These are phyloP conservation scores for Myopa testacea DNA, from an alignment of 2,888 invertebrate species.

Conservation along the genomic window DNA sequence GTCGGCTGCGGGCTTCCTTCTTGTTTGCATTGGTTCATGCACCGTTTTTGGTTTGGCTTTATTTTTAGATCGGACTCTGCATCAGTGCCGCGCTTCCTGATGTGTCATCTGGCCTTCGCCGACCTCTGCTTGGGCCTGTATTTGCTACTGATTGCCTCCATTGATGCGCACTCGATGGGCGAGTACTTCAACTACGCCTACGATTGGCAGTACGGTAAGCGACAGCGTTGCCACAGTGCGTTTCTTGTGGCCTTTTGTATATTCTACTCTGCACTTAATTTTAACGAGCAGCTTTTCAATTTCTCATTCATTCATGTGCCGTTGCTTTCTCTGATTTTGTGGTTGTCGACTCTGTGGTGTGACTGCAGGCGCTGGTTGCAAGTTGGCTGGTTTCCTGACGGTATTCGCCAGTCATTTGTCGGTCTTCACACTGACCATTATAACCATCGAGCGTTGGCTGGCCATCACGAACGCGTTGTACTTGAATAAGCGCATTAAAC, in stretches of 20 bases:
- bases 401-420: constrained; percentile 89
- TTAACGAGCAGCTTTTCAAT: background rate
- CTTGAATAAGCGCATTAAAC: constrained; percentile 81
- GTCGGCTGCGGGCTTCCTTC: background rate
- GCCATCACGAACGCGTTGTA: constrained; percentile 87
- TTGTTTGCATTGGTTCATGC: background rate
- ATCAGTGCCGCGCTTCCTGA: constrained; percentile 78
- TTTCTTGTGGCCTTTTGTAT: background rate
- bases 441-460: constrained; percentile 87
- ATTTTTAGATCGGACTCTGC: constrained; percentile 69
- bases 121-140: constrained; percentile 91
- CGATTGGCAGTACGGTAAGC: constrained; percentile 84
- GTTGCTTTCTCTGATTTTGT: background rate
- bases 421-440: constrained; percentile 86
- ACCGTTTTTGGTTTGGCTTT: background rate
- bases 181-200: constrained; percentile 91
- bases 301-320: background rate
- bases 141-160: constrained; percentile 83
- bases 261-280: background rate
- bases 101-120: constrained; percentile 87
- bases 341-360: background rate
- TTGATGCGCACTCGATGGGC: constrained; percentile 86
- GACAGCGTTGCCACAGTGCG: background rate
- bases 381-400: constrained; percentile 88
- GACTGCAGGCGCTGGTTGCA: constrained; percentile 79